Conservation (phyloP, 2,113 vertebrate genomes). For the Salvelinus alpinus region DNA sequence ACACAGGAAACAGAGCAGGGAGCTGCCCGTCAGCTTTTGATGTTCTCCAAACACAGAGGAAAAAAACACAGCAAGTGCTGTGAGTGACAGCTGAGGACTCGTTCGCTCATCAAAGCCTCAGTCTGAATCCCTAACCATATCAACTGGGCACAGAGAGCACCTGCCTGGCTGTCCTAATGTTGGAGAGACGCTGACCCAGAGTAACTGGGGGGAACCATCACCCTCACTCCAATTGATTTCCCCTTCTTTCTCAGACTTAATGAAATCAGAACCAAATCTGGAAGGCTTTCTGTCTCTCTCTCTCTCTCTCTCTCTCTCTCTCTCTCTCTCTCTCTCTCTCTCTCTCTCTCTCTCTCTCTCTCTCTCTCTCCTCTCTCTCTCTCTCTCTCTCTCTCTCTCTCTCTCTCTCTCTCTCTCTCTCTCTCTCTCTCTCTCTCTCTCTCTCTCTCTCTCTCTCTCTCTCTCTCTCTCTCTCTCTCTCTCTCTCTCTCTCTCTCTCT, state of each 20-base stretch:
- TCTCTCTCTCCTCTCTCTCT: neutral
- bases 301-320: neutral
- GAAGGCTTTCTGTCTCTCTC: constrained; percentile 28
- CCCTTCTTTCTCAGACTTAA: constrained; percentile 64
- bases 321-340: constrained; percentile 24
- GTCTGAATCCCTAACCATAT: constrained; percentile 37
- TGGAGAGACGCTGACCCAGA: constrained; percentile 38
- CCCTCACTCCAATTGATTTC: constrained; percentile 60
- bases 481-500: too few relatives aligned
- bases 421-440: too few relatives aligned
- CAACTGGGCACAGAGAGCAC: constrained; percentile 28
- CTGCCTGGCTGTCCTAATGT: constrained; percentile 20
- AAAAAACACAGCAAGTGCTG: constrained; percentile 26
- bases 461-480: neutral
- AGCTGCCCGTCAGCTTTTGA: constrained; percentile 23
- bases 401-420: too few relatives aligned
- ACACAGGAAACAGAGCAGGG: constrained; percentile 6
- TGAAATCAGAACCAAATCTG: constrained; percentile 43
- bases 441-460: too few relatives aligned
- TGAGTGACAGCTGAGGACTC: constrained; percentile 32
- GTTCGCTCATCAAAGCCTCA: constrained; percentile 54
- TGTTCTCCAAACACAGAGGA: constrained; percentile 28
- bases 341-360: constrained; percentile 17
- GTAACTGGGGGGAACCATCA: constrained; percentile 43
- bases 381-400: too few relatives aligned